These are phyloP conservation scores for Taenioides sp. DNA, from an alignment of 2,797 vertebrate species.

Conservation along the genomic window DNA sequence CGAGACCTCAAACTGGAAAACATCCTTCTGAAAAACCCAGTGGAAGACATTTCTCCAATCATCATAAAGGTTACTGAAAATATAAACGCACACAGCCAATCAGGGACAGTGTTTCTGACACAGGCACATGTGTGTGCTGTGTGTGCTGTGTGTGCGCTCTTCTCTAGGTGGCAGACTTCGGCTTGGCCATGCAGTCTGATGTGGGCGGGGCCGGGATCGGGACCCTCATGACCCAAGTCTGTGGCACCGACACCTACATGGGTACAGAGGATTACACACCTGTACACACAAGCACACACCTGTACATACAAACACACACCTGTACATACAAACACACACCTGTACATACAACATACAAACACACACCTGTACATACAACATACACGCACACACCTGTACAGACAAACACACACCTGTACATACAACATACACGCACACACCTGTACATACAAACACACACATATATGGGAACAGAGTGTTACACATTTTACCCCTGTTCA, in stretches of 20 bases:
- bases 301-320: too few relatives aligned
- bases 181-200: neutral
- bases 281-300: too few relatives aligned
- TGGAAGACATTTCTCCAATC: slow-evolving; percentile 73
- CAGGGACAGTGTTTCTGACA: neutral
- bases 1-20: slow-evolving; percentile 91
- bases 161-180: slow-evolving; percentile 9
- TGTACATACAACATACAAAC: too few relatives aligned
- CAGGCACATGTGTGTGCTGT: neutral
- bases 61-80: slow-evolving; percentile 84
- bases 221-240: slow-evolving; percentile 10
- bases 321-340: too few relatives aligned
- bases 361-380: too few relatives aligned
- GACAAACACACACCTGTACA: too few relatives aligned
- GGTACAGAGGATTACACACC: neutral
- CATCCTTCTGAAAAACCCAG: slow-evolving; percentile 88
- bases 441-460: too few relatives aligned
- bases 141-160: too few relatives aligned
- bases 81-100: neutral
- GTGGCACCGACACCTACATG: slow-evolving; percentile 6
- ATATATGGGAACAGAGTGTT: too few relatives aligned
- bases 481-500: too few relatives aligned
- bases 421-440: too few relatives aligned
- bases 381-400: too few relatives aligned
- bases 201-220: neutral